Evolutionary conservation across 2,113 vertebrate species (phyloP).

Genomic region (Embiotoca jacksoni): DNA sequence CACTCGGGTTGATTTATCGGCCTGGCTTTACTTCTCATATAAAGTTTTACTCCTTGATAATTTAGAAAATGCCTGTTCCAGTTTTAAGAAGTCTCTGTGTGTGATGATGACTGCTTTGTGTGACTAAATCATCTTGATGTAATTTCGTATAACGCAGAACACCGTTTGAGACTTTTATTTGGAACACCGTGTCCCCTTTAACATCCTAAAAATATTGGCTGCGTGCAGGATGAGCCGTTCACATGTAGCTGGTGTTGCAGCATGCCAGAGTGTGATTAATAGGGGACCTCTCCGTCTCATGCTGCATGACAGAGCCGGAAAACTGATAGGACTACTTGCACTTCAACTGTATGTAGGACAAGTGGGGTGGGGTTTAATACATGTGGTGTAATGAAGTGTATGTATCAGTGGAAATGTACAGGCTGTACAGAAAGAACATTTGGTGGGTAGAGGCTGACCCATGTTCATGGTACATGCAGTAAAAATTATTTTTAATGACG

Average conservation of each 20-base stretch:
- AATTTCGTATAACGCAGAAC: background rate
- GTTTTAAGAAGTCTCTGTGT: too few relatives aligned
- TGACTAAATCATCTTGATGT: too few relatives aligned
- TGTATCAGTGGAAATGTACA: background rate
- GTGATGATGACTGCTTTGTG: too few relatives aligned
- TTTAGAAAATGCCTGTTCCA: too few relatives aligned
- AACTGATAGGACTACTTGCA: conserved; percentile 40
- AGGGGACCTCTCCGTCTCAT: conserved; percentile 17
- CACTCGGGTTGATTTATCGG: too few relatives aligned
- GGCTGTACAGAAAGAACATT: background rate
- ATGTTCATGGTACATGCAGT: background rate
- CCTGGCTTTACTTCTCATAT: too few relatives aligned
- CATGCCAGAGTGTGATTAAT: conserved; percentile 41
- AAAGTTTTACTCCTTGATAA: too few relatives aligned
- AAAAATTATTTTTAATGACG: background rate
- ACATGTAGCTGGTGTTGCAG: conserved; percentile 35
- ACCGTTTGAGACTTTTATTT: conserved; percentile 6
- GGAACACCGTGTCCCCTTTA: conserved; percentile 31
- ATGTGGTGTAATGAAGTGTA: background rate
- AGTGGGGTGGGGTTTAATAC: background rate
- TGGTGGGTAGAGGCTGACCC: background rate
- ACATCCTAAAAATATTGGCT: conserved; percentile 51
- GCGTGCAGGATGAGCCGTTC: conserved; percentile 14
- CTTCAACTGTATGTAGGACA: conserved; percentile 6
- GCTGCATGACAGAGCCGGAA: conserved; percentile 32